A percentile compares a stretch with the other conserved stretches of the same genome.
These are phyloP conservation scores for Aviceda subcristata DNA, from an alignment of 2,113 vertebrate genomes.

Conservation along the genomic window DNA sequence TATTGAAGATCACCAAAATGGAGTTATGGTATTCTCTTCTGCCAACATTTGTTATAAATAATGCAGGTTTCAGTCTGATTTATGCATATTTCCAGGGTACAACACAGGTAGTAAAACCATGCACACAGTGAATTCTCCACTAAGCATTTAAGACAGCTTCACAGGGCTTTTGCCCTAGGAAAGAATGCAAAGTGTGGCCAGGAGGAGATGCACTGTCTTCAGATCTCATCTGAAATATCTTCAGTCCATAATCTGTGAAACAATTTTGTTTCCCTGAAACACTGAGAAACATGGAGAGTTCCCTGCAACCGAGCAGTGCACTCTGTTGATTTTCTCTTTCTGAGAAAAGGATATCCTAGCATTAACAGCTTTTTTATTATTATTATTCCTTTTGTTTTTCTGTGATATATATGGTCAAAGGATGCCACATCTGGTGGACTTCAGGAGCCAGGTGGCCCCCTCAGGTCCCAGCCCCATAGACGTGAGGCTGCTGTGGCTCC, in stretches of 20 bases:
- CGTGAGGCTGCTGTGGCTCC: not conserved
- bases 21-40: not conserved
- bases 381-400: not conserved
- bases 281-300: not conserved
- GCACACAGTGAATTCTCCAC: not conserved
- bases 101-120: not conserved
- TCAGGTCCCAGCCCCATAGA: not conserved
- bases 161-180: not conserved
- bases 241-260: not conserved
- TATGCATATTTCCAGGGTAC: not conserved
- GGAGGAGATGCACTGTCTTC: not conserved
- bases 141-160: not conserved
- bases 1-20: not conserved
- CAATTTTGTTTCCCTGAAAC: not conserved
- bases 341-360: not conserved
- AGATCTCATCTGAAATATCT: not conserved
- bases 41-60: not conserved
- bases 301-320: fast-evolving
- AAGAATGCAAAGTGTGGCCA: not conserved
- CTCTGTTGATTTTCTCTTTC: not conserved
- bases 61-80: not conserved
- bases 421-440: not conserved
- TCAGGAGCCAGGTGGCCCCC: not conserved
- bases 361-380: not conserved
- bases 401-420: not conserved